Base-by-base conservation (phyloP, 2,113 vertebrate species). In the Archocentrus centrarchus region DNA sequence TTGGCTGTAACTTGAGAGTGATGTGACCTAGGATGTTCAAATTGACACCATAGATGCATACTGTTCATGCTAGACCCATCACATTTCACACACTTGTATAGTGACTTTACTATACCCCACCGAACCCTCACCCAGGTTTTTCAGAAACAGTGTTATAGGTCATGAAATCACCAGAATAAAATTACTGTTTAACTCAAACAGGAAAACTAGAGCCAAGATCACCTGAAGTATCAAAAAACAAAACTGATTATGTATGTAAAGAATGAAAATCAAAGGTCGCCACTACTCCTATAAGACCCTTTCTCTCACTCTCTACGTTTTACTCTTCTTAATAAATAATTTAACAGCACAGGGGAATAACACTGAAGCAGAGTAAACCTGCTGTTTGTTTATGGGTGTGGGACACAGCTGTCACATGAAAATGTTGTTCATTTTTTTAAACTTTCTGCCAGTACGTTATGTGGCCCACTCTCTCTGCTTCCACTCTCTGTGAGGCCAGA, bases 401-500 rank as follows among this genome's bases (percentile, higher is more conserved):
- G 30, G 62, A 75, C 44, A 55, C 22, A 79, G 55, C n/a, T 60
- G 41, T 80, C 32, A 27, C 59, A 18, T 20, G 37, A 27, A n/a
- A 68, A 58, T 75, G 64, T 75, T 41, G 3, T 24, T 59, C 22
- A 6, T 39, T 59, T n/a, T 61, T 60, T 66, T 82, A 63, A 75
- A 41, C 53, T 30, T 41, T 50, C 24, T 60, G 18, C 13, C 35
- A 17, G 8, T 17, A 68, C 32, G 7, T 78, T 22, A 57, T 27
- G 32, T 61, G 24, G 17, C 20, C 18, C 37, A 2, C 30, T 24
- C 35, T 66, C 20, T 60, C 59, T 35, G 17, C 35, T 73, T 32
- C 18, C 50, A 57, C 59, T 60, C 80, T 30, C 37, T 84, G 55
- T 68, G 47, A 76, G 44, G 35, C 41, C 60, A 37, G 11, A 80